Evolutionary conservation across 2,888 invertebrate genomes (phyloP).

Genomic region (Ectobius pallidus): DNA sequence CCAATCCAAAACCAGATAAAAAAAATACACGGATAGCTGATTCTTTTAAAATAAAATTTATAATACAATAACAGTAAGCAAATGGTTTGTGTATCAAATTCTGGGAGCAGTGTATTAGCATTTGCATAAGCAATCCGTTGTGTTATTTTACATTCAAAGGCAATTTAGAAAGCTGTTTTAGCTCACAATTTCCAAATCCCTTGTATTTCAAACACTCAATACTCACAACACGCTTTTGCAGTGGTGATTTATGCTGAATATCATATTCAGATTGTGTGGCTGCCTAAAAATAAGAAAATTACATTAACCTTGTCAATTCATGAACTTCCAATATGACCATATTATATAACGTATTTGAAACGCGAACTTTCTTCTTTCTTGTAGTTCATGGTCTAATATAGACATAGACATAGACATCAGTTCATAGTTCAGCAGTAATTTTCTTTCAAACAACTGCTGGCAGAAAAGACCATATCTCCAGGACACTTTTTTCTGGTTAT

Average conservation of each 20-base stretch:
- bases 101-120: not conserved
- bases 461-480: too few species aligned
- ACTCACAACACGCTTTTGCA: slow-evolving; percentile 61
- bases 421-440: too few species aligned
- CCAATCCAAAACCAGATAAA: too few species aligned
- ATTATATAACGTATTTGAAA: not conserved
- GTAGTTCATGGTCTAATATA: not conserved
- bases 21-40: too few species aligned
- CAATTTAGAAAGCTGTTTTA: not conserved
- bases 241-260: slow-evolving; percentile 63
- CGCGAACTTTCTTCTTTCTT: too few species aligned
- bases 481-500: too few species aligned
- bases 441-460: too few species aligned
- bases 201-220: slow-evolving; percentile 13
- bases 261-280: slow-evolving; percentile 69
- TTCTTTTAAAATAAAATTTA: too few species aligned
- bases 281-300: slow-evolving; percentile 31
- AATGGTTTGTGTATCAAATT: too few species aligned
- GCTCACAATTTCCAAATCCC: not conserved
- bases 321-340: not conserved
- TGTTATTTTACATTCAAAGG: not conserved
- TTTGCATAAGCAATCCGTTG: not conserved
- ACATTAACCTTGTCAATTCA: not conserved
- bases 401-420: not conserved
- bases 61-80: too few species aligned